Evolutionary conservation across 2,797 vertebrate genomes (phyloP), one percentile per base, ranked within the genome.

Genomic region (Propithecus perrieri): DNA sequence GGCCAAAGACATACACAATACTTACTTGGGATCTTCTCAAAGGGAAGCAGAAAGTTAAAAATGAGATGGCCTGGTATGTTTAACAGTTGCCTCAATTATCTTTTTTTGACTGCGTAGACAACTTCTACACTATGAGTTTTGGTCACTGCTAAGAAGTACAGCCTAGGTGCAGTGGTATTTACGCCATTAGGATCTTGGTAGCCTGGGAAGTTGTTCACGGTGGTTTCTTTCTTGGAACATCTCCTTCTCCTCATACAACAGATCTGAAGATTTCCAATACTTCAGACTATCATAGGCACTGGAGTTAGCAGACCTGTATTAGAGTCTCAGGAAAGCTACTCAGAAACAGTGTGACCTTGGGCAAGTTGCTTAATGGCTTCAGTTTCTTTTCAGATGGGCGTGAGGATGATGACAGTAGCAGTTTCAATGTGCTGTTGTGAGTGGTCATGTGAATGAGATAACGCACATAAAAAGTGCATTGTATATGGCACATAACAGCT

Each of bases 401-500:
- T 43, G 28, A 24, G 24, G 38, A 72, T 55, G 11, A 30, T 48
- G n/a, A 46, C 2, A 41, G 3, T 7, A 59, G 79, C 46, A 9
- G 46, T 41, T 48, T 28, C 38, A 7, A 0, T 4, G 10, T 12
- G 17, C 5, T 22, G 30, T 17, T 33, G 13, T 33, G 61, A 91
- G 30, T 35, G 30, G 30, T 43, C 85, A 30, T 0, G 43, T 33
- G 14, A 38, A 20, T 3, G n/a, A 59, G 46, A 12, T 11, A n/a
- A 53, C 4, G 4, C 59, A n/a, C 7, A 10, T 18, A 1, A 8
- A 22, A 0, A 38, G 41, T n/a, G n/a, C 4, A 0, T 38, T 35
- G 28, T 38, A 4, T 30, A 30, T 18, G 50, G 5, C 46, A 28
- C 2, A 0, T 9, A 41, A 11, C 3, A 65, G 1, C 22, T 33